Conservation (phyloP, 2,113 vertebrate genomes). For the Xenopus tropicalis region UCB_Xtro_10.0 CM004447.2:82114501-82115000, state of each 20-base stretch:
- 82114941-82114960: too few relatives aligned
- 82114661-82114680: conserved; percentile 56
- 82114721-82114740: conserved; percentile 50
- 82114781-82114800: too few relatives aligned
- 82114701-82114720: conserved; percentile 53
- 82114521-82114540: conserved; percentile 49
- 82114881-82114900: too few relatives aligned
- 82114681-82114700: conserved; percentile 50
- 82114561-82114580: conserved; percentile 66
- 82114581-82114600: conserved; percentile 63
- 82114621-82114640: conserved; percentile 77
- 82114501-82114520: conserved; percentile 45
- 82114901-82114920: too few relatives aligned
- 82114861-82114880: too few relatives aligned
- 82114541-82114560: conserved; percentile 64
- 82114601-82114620: conserved; percentile 70
- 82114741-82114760: conserved; percentile 42
- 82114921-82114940: too few relatives aligned
- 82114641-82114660: conserved; percentile 76
- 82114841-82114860: too few relatives aligned
- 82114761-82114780: conserved; percentile 29
- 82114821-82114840: too few relatives aligned
- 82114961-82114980: too few relatives aligned
- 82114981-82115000: too few relatives aligned
- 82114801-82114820: too few relatives aligned